Base-by-base conservation (phyloP, 2,113 vertebrate genomes). In the Ancistrus triradiatus region DNA sequence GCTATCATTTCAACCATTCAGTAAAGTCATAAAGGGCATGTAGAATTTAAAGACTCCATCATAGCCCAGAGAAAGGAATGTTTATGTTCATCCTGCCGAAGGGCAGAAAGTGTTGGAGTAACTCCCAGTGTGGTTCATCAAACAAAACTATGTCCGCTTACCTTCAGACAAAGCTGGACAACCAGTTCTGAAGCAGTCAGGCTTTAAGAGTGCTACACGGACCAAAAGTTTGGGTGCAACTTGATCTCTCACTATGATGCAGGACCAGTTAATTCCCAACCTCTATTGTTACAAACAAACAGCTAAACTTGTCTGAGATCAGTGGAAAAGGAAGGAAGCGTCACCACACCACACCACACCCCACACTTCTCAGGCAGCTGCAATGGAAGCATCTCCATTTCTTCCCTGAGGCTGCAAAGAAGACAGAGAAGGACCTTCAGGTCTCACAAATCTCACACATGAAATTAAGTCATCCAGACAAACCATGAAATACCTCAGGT, bases 401-500 rank as follows among this genome's bases (percentile, higher is more conserved):
- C 92, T 91, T 70, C 95, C 94, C 76, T 98, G 96, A 68, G 96
- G 96, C 95, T 98, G 84, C 56, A 78, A 68, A 27, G 73, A 7
- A 59, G 22, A 72, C 13, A 42, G 2, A 42, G 46, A 15, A 17
- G 10, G 37, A 31, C n/a, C n/a, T n/a, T 31, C 3, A 31, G 27
- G 27, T 3, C 27, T 31, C 27, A 31, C 3, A 7, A 31, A 31
- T n/a, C n/a, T n/a, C n/a, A n/a, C n/a, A n/a, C n/a, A n/a, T n/a
- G n/a, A n/a, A n/a, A n/a, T n/a, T n/a, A n/a, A n/a, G n/a, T n/a
- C n/a, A n/a, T n/a, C n/a, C n/a, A n/a, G n/a, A n/a, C n/a, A n/a
- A n/a, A n/a, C n/a, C n/a, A n/a, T n/a, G n/a, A n/a, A n/a, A n/a
- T n/a, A n/a, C n/a, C n/a, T n/a, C n/a, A n/a, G n/a, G n/a, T n/a